Base-by-base conservation (phyloP, 2,797 vertebrate genomes). In the Pampus argenteus region DNA sequence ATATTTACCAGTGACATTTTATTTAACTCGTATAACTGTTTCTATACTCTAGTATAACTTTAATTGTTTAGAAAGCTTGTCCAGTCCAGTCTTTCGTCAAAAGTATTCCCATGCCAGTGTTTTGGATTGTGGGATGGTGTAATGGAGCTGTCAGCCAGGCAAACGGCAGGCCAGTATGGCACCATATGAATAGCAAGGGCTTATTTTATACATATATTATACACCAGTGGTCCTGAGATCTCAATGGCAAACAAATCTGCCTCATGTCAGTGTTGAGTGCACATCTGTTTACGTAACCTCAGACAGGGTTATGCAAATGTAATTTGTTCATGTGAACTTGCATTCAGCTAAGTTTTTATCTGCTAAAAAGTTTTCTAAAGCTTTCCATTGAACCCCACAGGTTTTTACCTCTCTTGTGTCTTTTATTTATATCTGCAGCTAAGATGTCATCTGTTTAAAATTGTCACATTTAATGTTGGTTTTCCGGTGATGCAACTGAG, bases 401-500 rank as follows among this genome's bases (percentile, higher is more conserved):
- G n/a, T 23, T 50, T 51, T 61, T 47, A 0, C 23, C 48, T 58
- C 9, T 67, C 4, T 61, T 61, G 0, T 79, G 6, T 29, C 11
- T 45, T 64, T 61, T 29, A 48, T 76, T 63, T 54, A n/a, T 66
- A 13, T 63, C 22, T 61, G 26, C 13, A 49, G 14, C 7, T 38
- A 36, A 47, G 49, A 50, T 34, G 9, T 58, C 68, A 73, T 73
- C 60, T 55, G 20, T 76, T 64, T 28, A 52, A 66, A 42, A 17
- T 48, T 66, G 17, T 72, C 78, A 86, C 73, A 51, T 86, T 70
- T 75, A 50, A 5, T 62, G 54, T 79, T 56, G 87, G 86, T 81
- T 91, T 89, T 87, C 76, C 51, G 22, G 67, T 86, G 81, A 85
- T 83, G 79, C 81, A 85, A 91, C 52, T 71, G 74, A 76, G 79